phyloP scores from a whole-genome alignment of 2,888 invertebrate genomes.

The Taphrorychus bicolor region DNA sequence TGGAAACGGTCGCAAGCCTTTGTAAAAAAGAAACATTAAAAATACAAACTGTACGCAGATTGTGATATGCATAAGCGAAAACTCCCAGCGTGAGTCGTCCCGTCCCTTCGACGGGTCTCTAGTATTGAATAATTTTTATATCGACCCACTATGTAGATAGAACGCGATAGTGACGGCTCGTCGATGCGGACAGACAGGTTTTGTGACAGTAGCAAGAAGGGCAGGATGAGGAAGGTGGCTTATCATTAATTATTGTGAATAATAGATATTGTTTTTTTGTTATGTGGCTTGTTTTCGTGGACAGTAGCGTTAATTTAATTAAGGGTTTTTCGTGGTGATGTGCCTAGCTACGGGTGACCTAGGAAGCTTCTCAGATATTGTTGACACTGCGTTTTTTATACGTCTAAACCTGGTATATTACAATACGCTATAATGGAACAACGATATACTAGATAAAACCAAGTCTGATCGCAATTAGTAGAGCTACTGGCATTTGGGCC shows the following conservation, averaged over 20 bases:
- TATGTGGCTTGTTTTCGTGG: not conserved
- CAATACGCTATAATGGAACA: no score
- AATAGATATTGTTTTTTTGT: not conserved
- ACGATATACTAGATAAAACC: no score
- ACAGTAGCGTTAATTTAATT: not conserved
- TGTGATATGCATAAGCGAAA: constrained; percentile 33
- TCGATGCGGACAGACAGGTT: constrained; percentile 1
- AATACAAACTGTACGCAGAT: constrained; percentile 36
- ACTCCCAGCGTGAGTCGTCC: not conserved
- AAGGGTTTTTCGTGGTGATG: not conserved
- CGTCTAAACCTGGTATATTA: no score
- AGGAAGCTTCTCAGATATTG: no score
- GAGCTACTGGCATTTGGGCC: no score
- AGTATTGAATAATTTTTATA: no score
- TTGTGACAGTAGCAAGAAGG: constrained; percentile 11
- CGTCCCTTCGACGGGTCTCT: not conserved
- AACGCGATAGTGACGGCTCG: not conserved
- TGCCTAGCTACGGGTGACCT: no score
- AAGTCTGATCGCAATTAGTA: no score
- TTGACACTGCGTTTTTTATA: no score
- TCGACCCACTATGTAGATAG: constrained; percentile 24
- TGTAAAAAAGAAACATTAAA: constrained; percentile 27
- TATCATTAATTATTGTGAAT: not conserved
- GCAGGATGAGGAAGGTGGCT: not conserved
- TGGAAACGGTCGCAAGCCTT: constrained; percentile 26